These are phyloP conservation scores for Hemibagrus wyckioides DNA, from an alignment of 2,113 vertebrate species.

Conservation along the genomic window DNA sequence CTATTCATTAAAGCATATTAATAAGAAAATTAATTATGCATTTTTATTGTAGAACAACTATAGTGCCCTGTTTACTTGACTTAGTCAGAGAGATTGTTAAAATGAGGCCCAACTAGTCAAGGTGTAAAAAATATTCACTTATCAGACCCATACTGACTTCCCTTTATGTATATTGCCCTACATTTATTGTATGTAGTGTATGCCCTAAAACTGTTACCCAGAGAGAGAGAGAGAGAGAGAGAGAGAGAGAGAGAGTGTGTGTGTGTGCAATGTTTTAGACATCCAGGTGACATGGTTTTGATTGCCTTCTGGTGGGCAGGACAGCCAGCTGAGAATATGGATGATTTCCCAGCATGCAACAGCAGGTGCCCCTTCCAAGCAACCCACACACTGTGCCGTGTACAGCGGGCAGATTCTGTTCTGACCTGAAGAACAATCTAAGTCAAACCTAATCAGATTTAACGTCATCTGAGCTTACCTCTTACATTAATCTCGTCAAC, in stretches of 20 bases:
- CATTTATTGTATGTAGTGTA: neutral
- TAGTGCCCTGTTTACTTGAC: neutral
- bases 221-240: too few species aligned
- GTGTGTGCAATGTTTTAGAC: constrained; percentile 60
- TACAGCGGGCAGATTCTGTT: neutral
- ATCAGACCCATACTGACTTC: neutral
- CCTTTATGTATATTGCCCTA: neutral
- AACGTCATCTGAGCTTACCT: neutral
- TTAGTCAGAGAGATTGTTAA: neutral
- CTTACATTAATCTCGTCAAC: neutral
- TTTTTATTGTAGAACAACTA: neutral
- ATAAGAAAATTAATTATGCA: neutral
- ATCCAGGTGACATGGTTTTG: constrained; percentile 69
- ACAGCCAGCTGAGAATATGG: constrained; percentile 85
- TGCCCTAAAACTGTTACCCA: neutral
- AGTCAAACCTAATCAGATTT: neutral
- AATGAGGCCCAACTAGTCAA: neutral
- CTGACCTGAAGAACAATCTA: neutral
- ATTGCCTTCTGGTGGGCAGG: constrained; percentile 89
- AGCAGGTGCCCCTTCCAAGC: constrained; percentile 71
- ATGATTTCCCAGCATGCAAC: constrained; percentile 71
- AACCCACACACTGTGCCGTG: neutral
- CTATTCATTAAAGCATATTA: neutral
- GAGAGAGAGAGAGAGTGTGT: neutral
- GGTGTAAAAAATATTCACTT: neutral